phyloP scores from a whole-genome alignment of 2,113 vertebrate species.

The Tympanuchus pallidicinctus region DNA sequence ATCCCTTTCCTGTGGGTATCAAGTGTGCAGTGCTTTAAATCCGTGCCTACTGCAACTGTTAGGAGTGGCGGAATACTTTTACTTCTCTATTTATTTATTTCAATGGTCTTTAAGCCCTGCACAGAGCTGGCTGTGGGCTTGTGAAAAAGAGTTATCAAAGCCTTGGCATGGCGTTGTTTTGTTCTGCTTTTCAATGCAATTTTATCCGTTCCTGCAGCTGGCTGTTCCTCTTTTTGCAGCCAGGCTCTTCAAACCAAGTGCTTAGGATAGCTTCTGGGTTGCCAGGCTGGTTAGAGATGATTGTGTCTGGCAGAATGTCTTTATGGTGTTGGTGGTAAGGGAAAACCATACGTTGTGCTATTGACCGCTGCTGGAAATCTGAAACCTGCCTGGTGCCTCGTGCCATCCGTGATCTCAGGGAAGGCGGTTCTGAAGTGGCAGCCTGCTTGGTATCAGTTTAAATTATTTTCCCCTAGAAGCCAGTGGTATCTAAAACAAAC shows the following conservation, averaged over 20 bases:
- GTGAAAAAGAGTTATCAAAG: background rate
- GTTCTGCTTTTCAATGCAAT: conserved; percentile 32
- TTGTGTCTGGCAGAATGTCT: conserved; percentile 29
- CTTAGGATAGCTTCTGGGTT: background rate
- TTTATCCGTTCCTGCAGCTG: conserved; percentile 48
- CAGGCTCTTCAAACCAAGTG: conserved; percentile 23
- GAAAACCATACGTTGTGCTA: background rate
- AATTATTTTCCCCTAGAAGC: background rate
- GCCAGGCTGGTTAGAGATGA: background rate
- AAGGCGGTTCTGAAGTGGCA: background rate
- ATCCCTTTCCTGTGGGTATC: background rate
- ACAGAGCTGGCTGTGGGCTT: background rate
- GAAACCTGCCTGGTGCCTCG: background rate
- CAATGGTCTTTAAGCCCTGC: background rate
- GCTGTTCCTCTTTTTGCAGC: background rate
- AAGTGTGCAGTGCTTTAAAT: background rate
- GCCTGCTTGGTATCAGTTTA: background rate
- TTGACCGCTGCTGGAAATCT: background rate
- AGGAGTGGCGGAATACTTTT: background rate
- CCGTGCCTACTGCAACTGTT: background rate
- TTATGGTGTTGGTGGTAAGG: background rate
- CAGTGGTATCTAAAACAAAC: background rate
- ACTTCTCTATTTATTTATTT: conserved; percentile 1
- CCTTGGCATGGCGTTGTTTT: background rate
- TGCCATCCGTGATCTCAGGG: background rate